phyloP scores from a whole-genome alignment of 2,888 invertebrate genomes.

The Plagodis pulveraria region DNA sequence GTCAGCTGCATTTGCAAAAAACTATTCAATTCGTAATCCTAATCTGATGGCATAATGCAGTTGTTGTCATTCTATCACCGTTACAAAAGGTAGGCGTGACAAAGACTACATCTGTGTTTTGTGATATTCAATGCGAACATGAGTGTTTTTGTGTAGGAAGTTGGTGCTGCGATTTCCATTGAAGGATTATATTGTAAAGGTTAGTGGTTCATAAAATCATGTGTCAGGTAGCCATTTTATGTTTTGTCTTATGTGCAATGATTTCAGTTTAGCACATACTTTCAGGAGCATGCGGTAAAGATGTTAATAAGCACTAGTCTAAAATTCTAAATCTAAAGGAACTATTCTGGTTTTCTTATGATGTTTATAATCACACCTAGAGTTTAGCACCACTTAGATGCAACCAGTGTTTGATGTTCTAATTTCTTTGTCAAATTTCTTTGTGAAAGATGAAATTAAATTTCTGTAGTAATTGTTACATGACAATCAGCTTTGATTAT shows the following conservation, averaged over 20 bases:
- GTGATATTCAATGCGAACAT: conserved; percentile 42
- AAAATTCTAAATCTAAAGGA: no score
- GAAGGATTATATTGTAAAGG: conserved; percentile 12
- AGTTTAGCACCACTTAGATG: no score
- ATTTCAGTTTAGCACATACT: not conserved
- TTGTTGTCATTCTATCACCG: conserved; percentile 48
- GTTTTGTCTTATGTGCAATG: conserved; percentile 11
- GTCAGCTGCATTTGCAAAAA: conserved; percentile 44
- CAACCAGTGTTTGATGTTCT: no score
- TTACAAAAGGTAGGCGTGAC: conserved; percentile 58
- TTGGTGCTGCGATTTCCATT: conserved; percentile 3
- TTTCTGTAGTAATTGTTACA: no score
- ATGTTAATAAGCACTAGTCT: not conserved
- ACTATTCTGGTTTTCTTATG: no score
- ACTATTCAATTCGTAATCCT: conserved; percentile 31
- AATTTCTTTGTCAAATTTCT: no score
- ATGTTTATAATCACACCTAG: no score
- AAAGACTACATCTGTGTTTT: conserved; percentile 52
- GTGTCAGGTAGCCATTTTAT: conserved; percentile 35
- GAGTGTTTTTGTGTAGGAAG: conserved; percentile 16
- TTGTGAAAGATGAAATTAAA: no score
- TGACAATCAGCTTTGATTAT: no score
- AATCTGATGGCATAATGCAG: conserved; percentile 51
- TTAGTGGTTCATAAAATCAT: conserved; percentile 18
- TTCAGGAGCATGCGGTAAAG: conserved; percentile 5